Evolutionary conservation across 1,140 invertebrate species (phyloP), one percentile per base, ranked within the genome.

Genomic region (Caenorhabditis tropicalis): DNA sequence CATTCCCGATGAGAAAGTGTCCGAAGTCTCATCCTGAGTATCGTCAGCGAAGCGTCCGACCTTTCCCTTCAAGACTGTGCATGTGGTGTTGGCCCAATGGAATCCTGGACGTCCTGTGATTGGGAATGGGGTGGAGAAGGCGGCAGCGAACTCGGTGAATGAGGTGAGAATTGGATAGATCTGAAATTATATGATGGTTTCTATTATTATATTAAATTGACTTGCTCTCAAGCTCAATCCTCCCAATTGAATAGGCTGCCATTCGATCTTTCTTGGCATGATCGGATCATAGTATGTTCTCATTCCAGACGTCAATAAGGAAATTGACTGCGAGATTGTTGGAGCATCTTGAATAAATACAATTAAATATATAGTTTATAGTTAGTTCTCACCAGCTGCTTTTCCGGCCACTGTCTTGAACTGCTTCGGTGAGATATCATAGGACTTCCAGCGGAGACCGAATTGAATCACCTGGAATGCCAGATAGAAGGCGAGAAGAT

Each of bases 71-170:
- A 87, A 81, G 6, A 87, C 86, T 0, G 86, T 87, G 82, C 86
- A 87, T 19, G 85, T 86, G 9, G 58, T 33, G 82, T 87, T 87
- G 31, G 74, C 51, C 86, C 86, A 87, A 51, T 87, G 86, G 46
- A 87, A 27, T 16, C 86, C 86, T n/a, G 81, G 7, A n/a, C 86
- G 82, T 46, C 86, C 86, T 7, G 79, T 39, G 9, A 83, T 87
- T 4, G 85, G 49, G 51, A 84, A 83, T 27, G 86, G 86, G 19
- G 86, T 60, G 43, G 65, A 36, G 60, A 87, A 84, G 56, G 80
- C 49, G 33, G 82, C 85, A 19, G 85, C 74, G 51, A 83, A 87
- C 74, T 87, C 86, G 70, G 86, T 87, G 36, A 87, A 79, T 9
- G 82, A 49, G 12, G 81, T 56, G 74, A 88, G 80, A 5, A 85